phyloP scores from a whole-genome alignment of 2,113 vertebrate genomes.

The Saccopteryx leptura region DNA sequence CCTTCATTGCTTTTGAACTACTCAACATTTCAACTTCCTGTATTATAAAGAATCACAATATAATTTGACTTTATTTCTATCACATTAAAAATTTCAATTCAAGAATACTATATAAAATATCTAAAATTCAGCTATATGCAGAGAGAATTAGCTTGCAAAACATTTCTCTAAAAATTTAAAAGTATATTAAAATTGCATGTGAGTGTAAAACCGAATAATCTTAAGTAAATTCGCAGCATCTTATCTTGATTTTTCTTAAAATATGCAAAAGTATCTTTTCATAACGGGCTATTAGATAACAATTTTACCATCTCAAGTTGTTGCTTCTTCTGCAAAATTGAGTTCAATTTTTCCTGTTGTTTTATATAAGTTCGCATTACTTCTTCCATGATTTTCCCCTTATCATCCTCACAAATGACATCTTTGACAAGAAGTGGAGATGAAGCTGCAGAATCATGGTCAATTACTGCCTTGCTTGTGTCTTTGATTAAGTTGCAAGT shows the following conservation, averaged over 20 bases:
- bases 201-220: not conserved
- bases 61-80: conserved; percentile 57
- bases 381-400: conserved; percentile 97
- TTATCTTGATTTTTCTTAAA: conserved; percentile 48
- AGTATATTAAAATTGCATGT: conserved; percentile 31
- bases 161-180: conserved; percentile 39
- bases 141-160: not conserved
- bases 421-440: conserved; percentile 89
- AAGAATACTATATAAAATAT: conserved; percentile 18
- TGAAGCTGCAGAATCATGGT: conserved; percentile 84
- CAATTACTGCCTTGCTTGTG: conserved; percentile 87
- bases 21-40: conserved; percentile 94
- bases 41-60: conserved; percentile 77
- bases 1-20: conserved; percentile 93
- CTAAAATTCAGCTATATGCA: conserved; percentile 26
- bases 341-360: conserved; percentile 97
- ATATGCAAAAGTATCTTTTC: conserved; percentile 27
- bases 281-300: conserved; percentile 44
- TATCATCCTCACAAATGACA: conserved; percentile 94
- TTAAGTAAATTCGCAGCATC: not conserved
- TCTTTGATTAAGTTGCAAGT: conserved; percentile 84
- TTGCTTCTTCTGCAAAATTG: conserved; percentile 96
- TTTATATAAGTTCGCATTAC: conserved; percentile 97
- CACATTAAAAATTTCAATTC: conserved; percentile 41
- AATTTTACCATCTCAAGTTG: conserved; percentile 96